A percentile compares a stretch with the other conserved stretches of the same genome.
These are phyloP conservation scores for Triplophysa rosa DNA, from an alignment of 2,113 vertebrate species.

Conservation along the genomic window DNA sequence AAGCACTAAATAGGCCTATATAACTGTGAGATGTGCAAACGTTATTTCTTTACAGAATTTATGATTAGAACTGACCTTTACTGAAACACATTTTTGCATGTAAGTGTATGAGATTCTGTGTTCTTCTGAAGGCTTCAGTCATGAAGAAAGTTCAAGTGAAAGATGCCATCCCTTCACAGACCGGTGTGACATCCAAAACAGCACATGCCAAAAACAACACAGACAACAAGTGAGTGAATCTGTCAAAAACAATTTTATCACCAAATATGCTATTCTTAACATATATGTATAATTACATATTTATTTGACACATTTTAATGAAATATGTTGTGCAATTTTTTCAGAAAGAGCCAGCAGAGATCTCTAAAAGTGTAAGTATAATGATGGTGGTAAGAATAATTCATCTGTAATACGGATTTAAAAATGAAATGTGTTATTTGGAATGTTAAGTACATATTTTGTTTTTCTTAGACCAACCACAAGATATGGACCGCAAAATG, in stretches of 20 bases:
- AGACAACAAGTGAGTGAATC: conserved; percentile 60
- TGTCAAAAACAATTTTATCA: background rate
- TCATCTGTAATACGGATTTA: background rate
- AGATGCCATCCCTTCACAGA: conserved; percentile 50
- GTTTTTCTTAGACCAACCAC: conserved; percentile 52
- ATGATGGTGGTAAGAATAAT: background rate
- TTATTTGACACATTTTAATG: background rate
- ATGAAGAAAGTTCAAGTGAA: conserved; percentile 60
- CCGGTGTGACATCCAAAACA: conserved; percentile 38
- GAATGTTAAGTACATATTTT: background rate
- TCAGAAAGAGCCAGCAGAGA: conserved; percentile 65
- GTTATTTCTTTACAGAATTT: background rate
- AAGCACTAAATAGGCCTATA: background rate
- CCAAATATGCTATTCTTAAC: no score
- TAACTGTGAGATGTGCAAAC: background rate
- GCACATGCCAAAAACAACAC: conserved; percentile 56
- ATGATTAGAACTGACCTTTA: background rate
- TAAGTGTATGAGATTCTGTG: background rate
- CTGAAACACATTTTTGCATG: background rate
- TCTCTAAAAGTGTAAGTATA: conserved; percentile 63
- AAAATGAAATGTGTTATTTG: background rate
- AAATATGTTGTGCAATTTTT: conserved; percentile 31
- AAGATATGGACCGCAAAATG: conserved; percentile 66
- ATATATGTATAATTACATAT: background rate
- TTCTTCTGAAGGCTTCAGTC: conserved; percentile 39